These are phyloP conservation scores for Merops nubicus DNA, from an alignment of 2,113 vertebrate genomes.

Conservation along the genomic window DNA sequence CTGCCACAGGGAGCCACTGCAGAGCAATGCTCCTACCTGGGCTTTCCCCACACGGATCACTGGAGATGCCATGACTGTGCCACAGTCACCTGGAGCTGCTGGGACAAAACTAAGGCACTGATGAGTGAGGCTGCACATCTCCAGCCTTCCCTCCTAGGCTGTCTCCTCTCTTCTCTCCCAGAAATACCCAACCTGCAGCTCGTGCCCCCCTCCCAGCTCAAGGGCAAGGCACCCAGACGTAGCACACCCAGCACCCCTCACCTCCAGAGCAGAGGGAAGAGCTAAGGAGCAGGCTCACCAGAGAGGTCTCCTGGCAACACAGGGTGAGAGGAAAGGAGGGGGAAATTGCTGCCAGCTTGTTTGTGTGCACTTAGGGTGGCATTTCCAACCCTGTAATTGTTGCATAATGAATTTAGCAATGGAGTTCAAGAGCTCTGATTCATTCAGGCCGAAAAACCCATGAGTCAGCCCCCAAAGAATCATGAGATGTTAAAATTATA, in stretches of 20 bases:
- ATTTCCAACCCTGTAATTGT: constrained; percentile 62
- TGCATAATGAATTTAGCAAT: constrained; percentile 60
- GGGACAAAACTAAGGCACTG: neutral
- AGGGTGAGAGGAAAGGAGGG: neutral
- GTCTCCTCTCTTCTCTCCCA: neutral
- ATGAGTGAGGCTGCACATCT: neutral
- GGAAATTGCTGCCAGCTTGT: constrained; percentile 31
- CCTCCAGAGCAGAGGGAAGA: neutral
- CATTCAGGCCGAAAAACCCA: constrained; percentile 49
- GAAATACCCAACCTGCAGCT: neutral
- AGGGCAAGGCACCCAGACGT: neutral
- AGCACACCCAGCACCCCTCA: neutral
- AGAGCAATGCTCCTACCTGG: neutral
- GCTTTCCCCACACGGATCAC: rapidly evolving
- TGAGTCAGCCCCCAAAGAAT: constrained; percentile 58
- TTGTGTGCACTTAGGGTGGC: constrained; percentile 48
- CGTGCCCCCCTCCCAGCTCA: neutral
- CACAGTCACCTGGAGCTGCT: rapidly evolving
- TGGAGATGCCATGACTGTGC: neutral
- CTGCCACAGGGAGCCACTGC: neutral
- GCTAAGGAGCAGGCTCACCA: neutral
- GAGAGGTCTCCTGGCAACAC: neutral
- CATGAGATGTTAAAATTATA: constrained; percentile 60
- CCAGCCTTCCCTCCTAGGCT: neutral
- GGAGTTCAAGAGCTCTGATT: constrained; percentile 63